A percentile compares a stretch with the other conserved stretches of the same genome.
Conservation (phyloP, 2,797 vertebrate species). For the Bovichtus diacanthus region DNA sequence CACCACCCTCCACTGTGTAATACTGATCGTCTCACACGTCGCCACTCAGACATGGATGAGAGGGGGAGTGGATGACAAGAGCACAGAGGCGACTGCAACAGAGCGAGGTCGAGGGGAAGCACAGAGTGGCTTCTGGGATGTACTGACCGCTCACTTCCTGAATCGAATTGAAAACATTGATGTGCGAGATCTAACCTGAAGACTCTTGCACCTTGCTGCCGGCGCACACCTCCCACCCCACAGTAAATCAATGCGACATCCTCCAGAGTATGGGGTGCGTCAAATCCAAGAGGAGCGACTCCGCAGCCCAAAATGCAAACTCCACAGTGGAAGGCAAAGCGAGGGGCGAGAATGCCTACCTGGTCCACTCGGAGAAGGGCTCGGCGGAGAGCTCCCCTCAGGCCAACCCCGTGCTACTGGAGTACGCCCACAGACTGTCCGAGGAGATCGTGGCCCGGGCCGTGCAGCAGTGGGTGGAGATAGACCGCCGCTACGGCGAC, state of each 20-base stretch:
- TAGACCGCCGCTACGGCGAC: slow-evolving; percentile 92
- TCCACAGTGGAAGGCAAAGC: slow-evolving; percentile 58
- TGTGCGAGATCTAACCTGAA: slow-evolving; percentile 24
- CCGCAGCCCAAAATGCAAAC: slow-evolving; percentile 77
- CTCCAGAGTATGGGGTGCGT: slow-evolving; percentile 93
- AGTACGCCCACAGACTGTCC: slow-evolving; percentile 93
- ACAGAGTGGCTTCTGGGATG: neutral
- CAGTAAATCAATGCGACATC: slow-evolving; percentile 72
- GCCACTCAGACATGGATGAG: slow-evolving; percentile 39
- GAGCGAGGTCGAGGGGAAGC: neutral
- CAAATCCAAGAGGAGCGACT: slow-evolving; percentile 92
- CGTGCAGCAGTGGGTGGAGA: slow-evolving; percentile 92
- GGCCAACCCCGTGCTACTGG: slow-evolving; percentile 81
- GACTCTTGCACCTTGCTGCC: slow-evolving; percentile 9
- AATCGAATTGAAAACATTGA: slow-evolving; percentile 8
- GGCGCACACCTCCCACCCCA: neutral
- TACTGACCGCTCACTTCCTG: neutral
- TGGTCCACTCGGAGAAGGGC: slow-evolving; percentile 72
- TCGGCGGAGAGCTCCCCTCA: slow-evolving; percentile 60
- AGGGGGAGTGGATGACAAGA: slow-evolving; percentile 54
- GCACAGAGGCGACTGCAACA: neutral
- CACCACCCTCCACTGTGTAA: neutral
- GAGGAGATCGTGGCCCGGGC: slow-evolving; percentile 92
- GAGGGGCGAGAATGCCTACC: slow-evolving; percentile 79
- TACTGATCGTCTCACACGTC: neutral